Evolutionary conservation across 2,113 vertebrate genomes (phyloP).

Genomic region (Lonchura striata): DNA sequence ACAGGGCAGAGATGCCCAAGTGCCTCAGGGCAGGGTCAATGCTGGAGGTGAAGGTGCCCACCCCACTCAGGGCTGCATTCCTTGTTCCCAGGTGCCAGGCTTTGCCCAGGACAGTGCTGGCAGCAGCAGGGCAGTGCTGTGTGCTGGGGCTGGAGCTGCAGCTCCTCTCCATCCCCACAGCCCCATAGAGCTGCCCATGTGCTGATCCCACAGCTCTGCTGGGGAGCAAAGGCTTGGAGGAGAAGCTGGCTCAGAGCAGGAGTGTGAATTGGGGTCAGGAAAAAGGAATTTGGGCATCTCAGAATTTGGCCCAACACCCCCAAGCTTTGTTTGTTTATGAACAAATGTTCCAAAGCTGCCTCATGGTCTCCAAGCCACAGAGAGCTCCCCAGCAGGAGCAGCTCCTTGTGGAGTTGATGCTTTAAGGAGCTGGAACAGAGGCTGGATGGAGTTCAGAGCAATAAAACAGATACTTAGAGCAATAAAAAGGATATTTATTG

Average conservation of each 20-base stretch:
- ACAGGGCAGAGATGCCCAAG: not conserved
- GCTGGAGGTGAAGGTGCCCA: not conserved
- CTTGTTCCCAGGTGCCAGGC: not conserved
- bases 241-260: not conserved
- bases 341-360: not conserved
- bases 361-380: not conserved
- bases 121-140: not conserved
- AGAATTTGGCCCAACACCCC: not conserved
- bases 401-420: not conserved
- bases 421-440: not conserved
- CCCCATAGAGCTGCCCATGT: not conserved
- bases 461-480: not conserved
- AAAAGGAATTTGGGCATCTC: not conserved
- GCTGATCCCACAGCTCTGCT: not conserved
- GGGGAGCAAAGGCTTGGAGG: not conserved
- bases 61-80: too few relatives aligned
- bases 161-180: not conserved
- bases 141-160: not conserved
- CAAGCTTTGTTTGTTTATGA: not conserved
- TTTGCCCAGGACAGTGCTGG: not conserved
- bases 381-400: not conserved
- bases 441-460: not conserved
- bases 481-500: not conserved
- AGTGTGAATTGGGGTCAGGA: not conserved
- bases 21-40: rapidly evolving